Evolutionary conservation across 1,140 invertebrate genomes (phyloP).

Genomic region (Orchesella cincta): DNA sequence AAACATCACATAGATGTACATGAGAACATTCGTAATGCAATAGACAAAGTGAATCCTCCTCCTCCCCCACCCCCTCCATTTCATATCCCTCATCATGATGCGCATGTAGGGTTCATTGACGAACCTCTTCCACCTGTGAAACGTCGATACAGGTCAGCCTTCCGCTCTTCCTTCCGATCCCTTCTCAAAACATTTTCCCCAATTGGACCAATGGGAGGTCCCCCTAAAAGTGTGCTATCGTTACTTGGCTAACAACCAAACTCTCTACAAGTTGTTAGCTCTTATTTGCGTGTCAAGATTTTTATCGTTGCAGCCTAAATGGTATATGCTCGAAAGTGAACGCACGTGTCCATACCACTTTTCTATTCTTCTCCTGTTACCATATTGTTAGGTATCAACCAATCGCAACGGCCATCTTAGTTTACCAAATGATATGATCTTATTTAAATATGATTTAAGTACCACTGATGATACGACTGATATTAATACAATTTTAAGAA

Average conservation of each 20-base stretch:
- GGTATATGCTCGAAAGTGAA: background rate
- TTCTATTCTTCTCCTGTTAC: background rate
- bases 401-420: constrained; percentile 12
- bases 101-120: background rate
- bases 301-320: background rate
- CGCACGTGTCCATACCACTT: background rate
- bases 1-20: background rate
- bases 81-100: background rate
- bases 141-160: background rate
- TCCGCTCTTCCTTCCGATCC: background rate
- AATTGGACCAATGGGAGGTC: background rate
- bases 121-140: background rate
- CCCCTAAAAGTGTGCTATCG: constrained; percentile 2
- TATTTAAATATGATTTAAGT: constrained; percentile 13
- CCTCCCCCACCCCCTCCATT: background rate
- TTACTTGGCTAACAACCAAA: background rate
- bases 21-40: background rate
- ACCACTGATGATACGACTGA: constrained; percentile 23
- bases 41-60: background rate
- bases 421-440: background rate
- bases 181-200: constrained; percentile 13
- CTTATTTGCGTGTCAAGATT: background rate
- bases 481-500: constrained; percentile 5
- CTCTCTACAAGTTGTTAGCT: background rate
- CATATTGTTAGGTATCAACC: background rate